These are phyloP conservation scores for Rotaria sp. DNA, from an alignment of 2,888 invertebrate genomes.

Conservation along the genomic window DNA sequence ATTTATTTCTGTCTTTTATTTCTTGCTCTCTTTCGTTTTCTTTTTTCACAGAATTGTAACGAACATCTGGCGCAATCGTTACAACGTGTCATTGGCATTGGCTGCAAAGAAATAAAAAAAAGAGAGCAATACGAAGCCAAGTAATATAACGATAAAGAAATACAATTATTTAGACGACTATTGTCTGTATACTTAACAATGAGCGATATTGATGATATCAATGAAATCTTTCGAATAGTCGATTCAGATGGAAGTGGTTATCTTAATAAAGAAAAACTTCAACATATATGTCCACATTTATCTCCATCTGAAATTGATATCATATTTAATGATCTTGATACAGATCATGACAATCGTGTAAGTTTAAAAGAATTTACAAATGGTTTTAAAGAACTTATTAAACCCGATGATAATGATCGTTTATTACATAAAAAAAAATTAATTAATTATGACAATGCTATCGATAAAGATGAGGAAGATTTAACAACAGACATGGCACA, in stretches of 20 bases:
- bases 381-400: conserved; percentile 21
- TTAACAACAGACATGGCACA: background rate
- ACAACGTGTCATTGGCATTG: background rate
- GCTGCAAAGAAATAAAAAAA: background rate
- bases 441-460: background rate
- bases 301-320: background rate
- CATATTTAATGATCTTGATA: conserved; percentile 9
- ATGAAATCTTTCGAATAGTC: background rate
- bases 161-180: background rate
- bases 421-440: background rate
- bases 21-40: background rate
- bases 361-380: background rate
- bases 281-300: conserved; percentile 1
- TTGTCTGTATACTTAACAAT: background rate
- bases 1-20: background rate
- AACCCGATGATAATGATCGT: background rate
- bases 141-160: background rate
- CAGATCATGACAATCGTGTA: background rate
- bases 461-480: background rate
- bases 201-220: background rate
- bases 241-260: conserved; percentile 21
- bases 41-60: background rate
- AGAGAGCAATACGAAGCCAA: background rate
- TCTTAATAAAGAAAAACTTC: conserved; percentile 19
- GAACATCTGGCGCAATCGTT: background rate